Percentiles rank a stretch among this genome's conserved stretches.
Evolutionary conservation across 2,888 invertebrate species (phyloP).

Genomic region (Amphipoea lucens): DNA sequence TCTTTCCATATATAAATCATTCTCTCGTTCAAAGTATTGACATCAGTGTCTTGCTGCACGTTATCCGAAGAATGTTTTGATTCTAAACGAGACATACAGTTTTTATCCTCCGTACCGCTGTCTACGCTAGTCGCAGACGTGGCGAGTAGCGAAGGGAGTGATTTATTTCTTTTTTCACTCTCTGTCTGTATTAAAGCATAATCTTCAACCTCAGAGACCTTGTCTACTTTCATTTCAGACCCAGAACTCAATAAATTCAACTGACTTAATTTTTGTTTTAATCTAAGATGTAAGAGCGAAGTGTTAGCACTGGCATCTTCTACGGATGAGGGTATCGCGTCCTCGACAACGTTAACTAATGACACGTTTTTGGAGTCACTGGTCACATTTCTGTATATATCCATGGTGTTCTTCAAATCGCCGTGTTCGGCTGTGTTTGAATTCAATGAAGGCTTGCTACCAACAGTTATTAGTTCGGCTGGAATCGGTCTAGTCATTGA

Average conservation of each 20-base stretch:
- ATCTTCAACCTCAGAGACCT: neutral
- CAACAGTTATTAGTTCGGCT: conserved; percentile 32
- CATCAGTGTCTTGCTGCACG: neutral
- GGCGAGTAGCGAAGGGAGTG: conserved; percentile 66
- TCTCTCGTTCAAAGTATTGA: conserved; percentile 64
- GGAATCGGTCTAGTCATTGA: conserved; percentile 58
- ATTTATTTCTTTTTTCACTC: neutral
- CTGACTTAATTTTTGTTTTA: conserved; percentile 28
- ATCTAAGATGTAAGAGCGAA: conserved; percentile 41
- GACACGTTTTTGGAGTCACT: conserved; percentile 11
- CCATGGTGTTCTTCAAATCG: conserved; percentile 23
- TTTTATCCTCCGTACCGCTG: conserved; percentile 61
- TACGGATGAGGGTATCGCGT: neutral
- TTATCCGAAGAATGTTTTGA: conserved; percentile 59
- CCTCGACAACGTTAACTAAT: neutral
- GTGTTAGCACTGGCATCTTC: conserved; percentile 5
- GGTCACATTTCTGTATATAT: conserved; percentile 47
- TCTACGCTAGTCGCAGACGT: conserved; percentile 72
- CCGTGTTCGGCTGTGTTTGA: conserved; percentile 17
- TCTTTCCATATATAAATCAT: conserved; percentile 73
- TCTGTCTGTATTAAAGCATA: conserved; percentile 22
- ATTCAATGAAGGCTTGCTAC: conserved; percentile 24
- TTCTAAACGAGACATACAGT: conserved; percentile 43
- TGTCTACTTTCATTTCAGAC: neutral
- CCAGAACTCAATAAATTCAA: conserved; percentile 3